Conservation (phyloP, 2,888 invertebrate genomes). For the Ormia ochracea region DNA sequence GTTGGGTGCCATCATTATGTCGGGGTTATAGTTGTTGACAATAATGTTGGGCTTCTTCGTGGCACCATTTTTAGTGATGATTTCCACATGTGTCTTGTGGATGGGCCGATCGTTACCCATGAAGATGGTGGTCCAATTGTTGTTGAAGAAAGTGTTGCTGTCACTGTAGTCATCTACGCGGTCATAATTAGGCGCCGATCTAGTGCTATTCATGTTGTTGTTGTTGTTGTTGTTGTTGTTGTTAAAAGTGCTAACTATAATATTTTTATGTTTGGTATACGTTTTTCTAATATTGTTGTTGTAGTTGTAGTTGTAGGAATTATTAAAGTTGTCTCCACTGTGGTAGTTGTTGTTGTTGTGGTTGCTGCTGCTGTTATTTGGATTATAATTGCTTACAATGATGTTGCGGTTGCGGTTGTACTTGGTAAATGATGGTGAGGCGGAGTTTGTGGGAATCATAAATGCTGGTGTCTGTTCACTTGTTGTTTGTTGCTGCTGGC, state of each 20-base stretch:
- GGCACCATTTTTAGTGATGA: constrained; percentile 82
- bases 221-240: constrained; percentile 55
- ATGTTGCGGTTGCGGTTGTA: constrained; percentile 75
- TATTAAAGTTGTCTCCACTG: constrained; percentile 34
- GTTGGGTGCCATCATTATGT: constrained; percentile 74
- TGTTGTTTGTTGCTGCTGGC: constrained; percentile 48
- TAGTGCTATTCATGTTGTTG: constrained; percentile 53
- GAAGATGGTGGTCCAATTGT: constrained; percentile 72
- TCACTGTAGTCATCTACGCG: constrained; percentile 64
- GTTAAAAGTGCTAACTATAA: constrained; percentile 74
- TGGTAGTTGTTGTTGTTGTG: constrained; percentile 66
- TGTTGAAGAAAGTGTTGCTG: constrained; percentile 70
- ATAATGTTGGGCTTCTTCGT: constrained; percentile 82
- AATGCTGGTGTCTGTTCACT: constrained; percentile 29
- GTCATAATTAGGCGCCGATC: constrained; percentile 41
- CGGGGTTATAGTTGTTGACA: constrained; percentile 79
- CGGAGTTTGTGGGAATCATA: constrained; percentile 46
- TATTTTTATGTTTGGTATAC: constrained; percentile 75
- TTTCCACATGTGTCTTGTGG: constrained; percentile 83
- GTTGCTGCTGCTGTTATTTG: constrained; percentile 70
- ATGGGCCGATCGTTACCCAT: constrained; percentile 78
- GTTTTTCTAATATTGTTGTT: constrained; percentile 69
- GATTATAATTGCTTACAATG: constrained; percentile 76
- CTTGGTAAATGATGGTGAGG: constrained; percentile 61
- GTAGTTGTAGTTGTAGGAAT: constrained; percentile 46